Evolutionary conservation across 2,113 vertebrate genomes (phyloP).

Genomic region (Terrapene triunguis): DNA sequence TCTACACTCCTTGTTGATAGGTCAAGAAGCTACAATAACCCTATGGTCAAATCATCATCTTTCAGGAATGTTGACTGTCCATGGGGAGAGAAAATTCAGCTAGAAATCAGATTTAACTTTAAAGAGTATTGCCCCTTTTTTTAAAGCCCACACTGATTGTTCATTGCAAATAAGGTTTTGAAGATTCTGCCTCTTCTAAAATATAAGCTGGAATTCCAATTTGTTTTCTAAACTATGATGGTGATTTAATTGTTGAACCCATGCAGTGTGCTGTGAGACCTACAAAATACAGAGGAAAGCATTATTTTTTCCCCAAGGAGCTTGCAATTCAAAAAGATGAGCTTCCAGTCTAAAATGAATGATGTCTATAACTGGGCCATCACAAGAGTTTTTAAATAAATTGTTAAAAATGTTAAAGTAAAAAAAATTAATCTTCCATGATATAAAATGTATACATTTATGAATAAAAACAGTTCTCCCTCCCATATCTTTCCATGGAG

Average conservation of each 20-base stretch:
- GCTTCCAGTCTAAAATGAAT: background rate
- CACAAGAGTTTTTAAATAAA: background rate
- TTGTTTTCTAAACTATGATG: constrained; percentile 35
- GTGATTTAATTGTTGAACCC: constrained; percentile 38
- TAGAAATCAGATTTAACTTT: background rate
- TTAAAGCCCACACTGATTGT: background rate
- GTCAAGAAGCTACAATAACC: rapidly evolving
- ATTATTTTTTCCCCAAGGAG: background rate
- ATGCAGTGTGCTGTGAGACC: background rate
- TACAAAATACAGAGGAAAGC: background rate
- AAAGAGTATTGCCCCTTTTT: background rate
- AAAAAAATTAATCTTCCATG: background rate
- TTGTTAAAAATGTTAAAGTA: background rate
- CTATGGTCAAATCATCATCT: background rate
- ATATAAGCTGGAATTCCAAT: constrained; percentile 28
- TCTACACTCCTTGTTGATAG: background rate
- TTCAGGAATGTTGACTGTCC: background rate
- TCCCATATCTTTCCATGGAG: background rate
- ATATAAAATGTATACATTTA: background rate
- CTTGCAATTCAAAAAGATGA: background rate
- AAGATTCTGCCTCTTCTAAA: constrained; percentile 51
- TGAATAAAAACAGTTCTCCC: background rate
- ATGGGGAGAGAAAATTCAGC: background rate
- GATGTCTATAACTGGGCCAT: background rate
- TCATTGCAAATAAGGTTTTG: background rate